Evolutionary conservation across 2,888 invertebrate species (phyloP).

Genomic region (Drosophila differens): DNA sequence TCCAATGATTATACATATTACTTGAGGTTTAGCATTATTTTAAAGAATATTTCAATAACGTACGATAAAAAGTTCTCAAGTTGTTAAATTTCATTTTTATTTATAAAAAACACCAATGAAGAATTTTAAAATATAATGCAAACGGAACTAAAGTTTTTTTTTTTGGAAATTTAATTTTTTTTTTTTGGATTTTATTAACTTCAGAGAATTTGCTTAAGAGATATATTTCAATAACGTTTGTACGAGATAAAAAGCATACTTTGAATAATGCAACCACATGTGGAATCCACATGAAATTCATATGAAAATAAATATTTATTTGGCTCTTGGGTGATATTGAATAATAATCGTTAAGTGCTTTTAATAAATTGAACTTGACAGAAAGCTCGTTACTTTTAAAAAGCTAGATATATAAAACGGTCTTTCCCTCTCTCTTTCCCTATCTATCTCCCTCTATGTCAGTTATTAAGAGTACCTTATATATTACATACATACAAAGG

Average conservation of each 20-base stretch:
- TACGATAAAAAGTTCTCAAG: not conserved
- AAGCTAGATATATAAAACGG: not conserved
- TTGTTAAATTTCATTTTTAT: not conserved
- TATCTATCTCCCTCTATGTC: not conserved
- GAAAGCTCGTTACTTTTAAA: not conserved
- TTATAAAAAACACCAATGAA: too few relatives aligned
- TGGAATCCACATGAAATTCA: not conserved
- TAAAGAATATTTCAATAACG: not conserved
- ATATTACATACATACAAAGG: constrained; percentile 5
- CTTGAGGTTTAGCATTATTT: too few relatives aligned
- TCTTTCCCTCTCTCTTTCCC: not conserved
- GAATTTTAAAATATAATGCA: not conserved
- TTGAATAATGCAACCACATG: not conserved
- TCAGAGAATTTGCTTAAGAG: too few relatives aligned
- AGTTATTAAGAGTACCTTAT: not conserved
- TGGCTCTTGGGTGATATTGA: not conserved
- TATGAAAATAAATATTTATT: not conserved
- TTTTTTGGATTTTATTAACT: too few relatives aligned
- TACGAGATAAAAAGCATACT: not conserved
- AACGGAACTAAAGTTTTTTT: not conserved
- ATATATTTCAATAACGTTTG: not conserved
- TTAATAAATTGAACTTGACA: constrained; percentile 6
- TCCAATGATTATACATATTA: not conserved
- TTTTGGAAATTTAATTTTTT: not conserved
- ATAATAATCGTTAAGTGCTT: not conserved